Conservation (phyloP, 2,797 vertebrate genomes). For the Centroberyx gerrardi region DNA sequence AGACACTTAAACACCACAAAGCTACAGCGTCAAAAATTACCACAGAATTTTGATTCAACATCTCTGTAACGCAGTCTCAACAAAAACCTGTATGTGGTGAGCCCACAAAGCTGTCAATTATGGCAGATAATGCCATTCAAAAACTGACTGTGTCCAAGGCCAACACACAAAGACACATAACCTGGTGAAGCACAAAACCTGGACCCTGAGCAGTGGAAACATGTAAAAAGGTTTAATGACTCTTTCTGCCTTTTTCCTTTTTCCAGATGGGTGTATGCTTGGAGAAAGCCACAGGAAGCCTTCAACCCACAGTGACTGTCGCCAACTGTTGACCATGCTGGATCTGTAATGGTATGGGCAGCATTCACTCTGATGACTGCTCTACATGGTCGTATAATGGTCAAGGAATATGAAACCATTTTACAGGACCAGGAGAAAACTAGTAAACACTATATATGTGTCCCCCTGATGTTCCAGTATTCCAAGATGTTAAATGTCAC, state of each 20-base stretch:
- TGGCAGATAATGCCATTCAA: neutral
- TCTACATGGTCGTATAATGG: conserved; percentile 12
- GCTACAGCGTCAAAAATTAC: too few relatives aligned
- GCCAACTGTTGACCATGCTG: conserved; percentile 28
- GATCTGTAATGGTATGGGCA: conserved; percentile 13
- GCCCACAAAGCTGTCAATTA: neutral
- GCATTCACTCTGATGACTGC: conserved; percentile 30
- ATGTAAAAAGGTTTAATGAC: neutral
- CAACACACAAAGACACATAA: neutral
- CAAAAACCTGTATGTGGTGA: neutral
- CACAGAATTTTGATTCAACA: too few relatives aligned
- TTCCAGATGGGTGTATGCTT: conserved; percentile 9
- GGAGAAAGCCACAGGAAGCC: conserved; percentile 4
- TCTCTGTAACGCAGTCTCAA: too few relatives aligned
- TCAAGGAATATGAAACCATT: conserved; percentile 28
- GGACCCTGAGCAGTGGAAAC: neutral
- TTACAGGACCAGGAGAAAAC: neutral
- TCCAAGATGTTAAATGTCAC: too few relatives aligned
- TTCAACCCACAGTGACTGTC: neutral
- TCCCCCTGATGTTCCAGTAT: too few relatives aligned
- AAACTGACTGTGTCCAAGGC: neutral
- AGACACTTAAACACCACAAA: too few relatives aligned
- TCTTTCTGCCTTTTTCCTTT: neutral
- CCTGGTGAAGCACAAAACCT: neutral
- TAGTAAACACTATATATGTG: too few relatives aligned